A percentile compares a stretch with the other conserved stretches of the same genome.
phyloP scores from a whole-genome alignment of 1,140 invertebrate species.

The Notospermus geniculatus region DNA sequence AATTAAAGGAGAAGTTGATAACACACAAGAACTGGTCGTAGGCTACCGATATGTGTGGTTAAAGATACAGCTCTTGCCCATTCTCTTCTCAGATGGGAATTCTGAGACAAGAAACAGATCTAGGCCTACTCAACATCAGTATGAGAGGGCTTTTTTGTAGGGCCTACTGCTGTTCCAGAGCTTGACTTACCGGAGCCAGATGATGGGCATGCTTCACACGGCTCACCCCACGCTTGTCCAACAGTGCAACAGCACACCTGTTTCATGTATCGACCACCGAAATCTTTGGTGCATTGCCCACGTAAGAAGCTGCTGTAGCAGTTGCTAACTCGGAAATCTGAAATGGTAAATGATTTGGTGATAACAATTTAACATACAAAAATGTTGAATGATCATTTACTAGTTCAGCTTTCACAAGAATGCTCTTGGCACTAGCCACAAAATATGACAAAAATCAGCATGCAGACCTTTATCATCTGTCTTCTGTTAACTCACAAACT shows the following conservation, averaged over 20 bases:
- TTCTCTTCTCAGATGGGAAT: no score
- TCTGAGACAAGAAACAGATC: no score
- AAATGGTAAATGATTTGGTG: not conserved
- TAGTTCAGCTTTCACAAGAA: no score
- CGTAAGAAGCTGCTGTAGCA: constrained; percentile 76
- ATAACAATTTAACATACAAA: no score
- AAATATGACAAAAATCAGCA: no score
- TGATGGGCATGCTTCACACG: constrained; percentile 75
- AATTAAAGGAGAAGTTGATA: constrained; percentile 14
- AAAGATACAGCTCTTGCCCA: no score
- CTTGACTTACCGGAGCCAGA: constrained; percentile 62
- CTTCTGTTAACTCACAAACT: constrained; percentile 14
- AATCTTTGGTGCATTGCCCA: constrained; percentile 67
- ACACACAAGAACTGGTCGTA: constrained; percentile 6
- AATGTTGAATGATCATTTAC: no score
- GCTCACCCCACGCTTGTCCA: constrained; percentile 63
- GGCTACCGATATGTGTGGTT: constrained; percentile 3
- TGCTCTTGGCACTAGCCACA: no score
- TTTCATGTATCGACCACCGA: constrained; percentile 70
- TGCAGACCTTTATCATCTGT: not conserved
- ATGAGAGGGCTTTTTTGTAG: no score
- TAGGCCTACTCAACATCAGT: no score
- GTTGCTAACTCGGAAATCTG: constrained; percentile 72
- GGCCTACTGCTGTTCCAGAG: no score
- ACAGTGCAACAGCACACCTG: constrained; percentile 80